Percentiles rank a stretch among this genome's conserved stretches.
Evolutionary conservation across 2,888 invertebrate species (phyloP).

Genomic region (Coelogynopora nodosa): DNA sequence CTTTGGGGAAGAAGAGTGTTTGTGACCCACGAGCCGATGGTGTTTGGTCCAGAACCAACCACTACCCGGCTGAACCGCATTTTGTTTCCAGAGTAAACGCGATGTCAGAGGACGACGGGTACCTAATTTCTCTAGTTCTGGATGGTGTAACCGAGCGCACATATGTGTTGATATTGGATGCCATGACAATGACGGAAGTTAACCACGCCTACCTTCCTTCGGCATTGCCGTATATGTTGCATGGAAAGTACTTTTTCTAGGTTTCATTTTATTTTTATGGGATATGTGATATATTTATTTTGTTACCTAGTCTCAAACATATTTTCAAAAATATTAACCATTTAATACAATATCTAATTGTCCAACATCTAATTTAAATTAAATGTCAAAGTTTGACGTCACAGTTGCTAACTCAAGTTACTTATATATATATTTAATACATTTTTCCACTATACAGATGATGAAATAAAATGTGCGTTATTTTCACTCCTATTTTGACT

Average conservation of each 20-base stretch:
- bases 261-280: too few relatives aligned
- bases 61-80: slow-evolving; percentile 55
- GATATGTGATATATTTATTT: too few relatives aligned
- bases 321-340: too few relatives aligned
- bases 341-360: too few relatives aligned
- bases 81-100: slow-evolving; percentile 53
- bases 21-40: slow-evolving; percentile 48
- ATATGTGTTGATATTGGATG: slow-evolving; percentile 54
- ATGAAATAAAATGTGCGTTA: too few relatives aligned
- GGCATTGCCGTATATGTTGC: slow-evolving; percentile 55
- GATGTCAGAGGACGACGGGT: slow-evolving; percentile 55
- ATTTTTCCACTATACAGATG: too few relatives aligned
- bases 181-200: slow-evolving; percentile 51
- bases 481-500: too few relatives aligned
- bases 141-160: slow-evolving; percentile 51
- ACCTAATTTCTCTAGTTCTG: slow-evolving; percentile 53
- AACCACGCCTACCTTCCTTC: slow-evolving; percentile 53
- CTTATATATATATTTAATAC: too few relatives aligned
- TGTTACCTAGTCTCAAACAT: too few relatives aligned
- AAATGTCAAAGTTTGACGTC: too few relatives aligned
- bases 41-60: slow-evolving; percentile 50
- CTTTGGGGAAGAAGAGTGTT: slow-evolving; percentile 56
- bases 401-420: too few relatives aligned
- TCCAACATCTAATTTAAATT: too few relatives aligned
- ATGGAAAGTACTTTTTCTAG: slow-evolving; percentile 50